Evolutionary conservation across 2,888 invertebrate genomes (phyloP).

Genomic region (Phanerotoma sp.): DNA sequence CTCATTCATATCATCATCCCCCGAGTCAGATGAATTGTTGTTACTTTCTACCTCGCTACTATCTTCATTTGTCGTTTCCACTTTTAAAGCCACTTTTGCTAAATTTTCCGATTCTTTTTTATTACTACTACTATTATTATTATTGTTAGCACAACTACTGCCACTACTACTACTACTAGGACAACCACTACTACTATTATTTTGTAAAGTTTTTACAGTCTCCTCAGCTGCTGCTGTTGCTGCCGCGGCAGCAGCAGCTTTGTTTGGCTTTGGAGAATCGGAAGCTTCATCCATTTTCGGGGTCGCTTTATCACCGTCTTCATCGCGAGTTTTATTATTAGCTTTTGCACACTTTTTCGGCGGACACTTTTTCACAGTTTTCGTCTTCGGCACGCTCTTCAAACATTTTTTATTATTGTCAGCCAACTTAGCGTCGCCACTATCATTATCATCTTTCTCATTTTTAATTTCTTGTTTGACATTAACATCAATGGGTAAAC

Average conservation of each 20-base stretch:
- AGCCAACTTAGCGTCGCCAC: conserved; percentile 3
- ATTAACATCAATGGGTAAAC: no score
- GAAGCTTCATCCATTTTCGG: conserved; percentile 34
- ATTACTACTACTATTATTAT: no score
- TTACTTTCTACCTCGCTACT: conserved; percentile 30
- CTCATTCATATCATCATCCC: conserved; percentile 54
- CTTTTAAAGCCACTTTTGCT: conserved; percentile 41
- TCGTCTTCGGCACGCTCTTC: conserved; percentile 36
- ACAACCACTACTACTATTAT: no score
- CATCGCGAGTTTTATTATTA: conserved; percentile 28
- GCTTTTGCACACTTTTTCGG: conserved; percentile 37
- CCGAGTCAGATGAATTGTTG: conserved; percentile 37
- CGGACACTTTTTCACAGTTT: conserved; percentile 36
- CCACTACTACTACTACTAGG: no score
- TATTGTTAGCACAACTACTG: no score
- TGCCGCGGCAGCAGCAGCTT: not conserved
- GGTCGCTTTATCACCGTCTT: conserved; percentile 32
- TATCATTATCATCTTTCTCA: conserved; percentile 40
- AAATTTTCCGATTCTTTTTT: conserved; percentile 40
- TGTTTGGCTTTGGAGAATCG: conserved; percentile 4
- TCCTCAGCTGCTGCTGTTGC: conserved; percentile 32
- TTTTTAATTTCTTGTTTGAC: conserved; percentile 51
- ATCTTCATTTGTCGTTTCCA: conserved; percentile 33
- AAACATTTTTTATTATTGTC: conserved; percentile 43
- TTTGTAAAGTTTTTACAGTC: conserved; percentile 29